phyloP scores from a whole-genome alignment of 2,888 invertebrate species.

The Aphrophora alni region DNA sequence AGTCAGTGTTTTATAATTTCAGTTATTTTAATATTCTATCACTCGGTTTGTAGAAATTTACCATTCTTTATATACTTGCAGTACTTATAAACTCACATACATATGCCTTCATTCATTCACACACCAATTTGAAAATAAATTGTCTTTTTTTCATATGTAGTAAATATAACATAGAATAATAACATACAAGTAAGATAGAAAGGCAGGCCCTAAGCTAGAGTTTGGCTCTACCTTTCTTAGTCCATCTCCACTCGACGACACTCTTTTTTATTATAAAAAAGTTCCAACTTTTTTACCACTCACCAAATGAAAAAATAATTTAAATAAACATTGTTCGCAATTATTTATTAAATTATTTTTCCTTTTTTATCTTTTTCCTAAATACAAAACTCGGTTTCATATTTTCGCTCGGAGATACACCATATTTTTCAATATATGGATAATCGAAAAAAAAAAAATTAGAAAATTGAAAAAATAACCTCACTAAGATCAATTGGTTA shows the following conservation, averaged over 20 bases:
- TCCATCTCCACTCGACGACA: neutral
- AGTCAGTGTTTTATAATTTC: too few relatives aligned
- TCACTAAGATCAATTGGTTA: conserved; percentile 4
- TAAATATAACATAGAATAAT: neutral
- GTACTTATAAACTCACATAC: neutral
- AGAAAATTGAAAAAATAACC: neutral
- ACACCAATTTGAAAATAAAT: conserved; percentile 9
- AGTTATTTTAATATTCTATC: too few relatives aligned
- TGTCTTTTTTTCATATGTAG: neutral
- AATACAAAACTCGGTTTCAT: neutral
- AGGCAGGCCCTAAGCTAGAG: neutral
- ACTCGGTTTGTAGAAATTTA: too few relatives aligned
- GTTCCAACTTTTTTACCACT: neutral
- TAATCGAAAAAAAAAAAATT: neutral
- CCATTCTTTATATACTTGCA: too few relatives aligned
- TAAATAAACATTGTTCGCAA: neutral
- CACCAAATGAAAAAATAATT: neutral
- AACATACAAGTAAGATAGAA: neutral
- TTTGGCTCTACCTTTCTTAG: neutral
- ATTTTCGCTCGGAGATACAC: neutral
- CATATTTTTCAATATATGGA: neutral
- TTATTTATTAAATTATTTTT: neutral
- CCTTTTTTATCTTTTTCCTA: neutral
- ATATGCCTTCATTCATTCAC: neutral
- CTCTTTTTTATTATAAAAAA: neutral